Conservation (phyloP, 2,797 vertebrate genomes). For the Galaxias olidus region DNA sequence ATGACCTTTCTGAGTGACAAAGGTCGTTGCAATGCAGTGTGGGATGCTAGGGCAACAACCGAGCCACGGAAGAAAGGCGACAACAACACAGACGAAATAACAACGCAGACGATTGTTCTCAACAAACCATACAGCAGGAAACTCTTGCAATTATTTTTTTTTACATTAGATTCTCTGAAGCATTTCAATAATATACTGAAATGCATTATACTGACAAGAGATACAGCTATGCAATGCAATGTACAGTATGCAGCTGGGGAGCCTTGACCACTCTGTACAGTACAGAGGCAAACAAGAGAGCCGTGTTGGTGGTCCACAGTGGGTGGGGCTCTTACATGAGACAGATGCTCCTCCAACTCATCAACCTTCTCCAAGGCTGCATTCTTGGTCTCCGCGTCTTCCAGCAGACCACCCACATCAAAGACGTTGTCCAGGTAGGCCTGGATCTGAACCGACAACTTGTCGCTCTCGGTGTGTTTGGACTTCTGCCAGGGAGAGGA, state of each 20-base stretch:
- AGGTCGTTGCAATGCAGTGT: constrained; percentile 58
- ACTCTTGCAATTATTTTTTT: background rate
- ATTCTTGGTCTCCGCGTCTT: constrained; percentile 97
- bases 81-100: constrained; percentile 46
- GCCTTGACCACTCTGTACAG: constrained; percentile 50
- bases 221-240: background rate
- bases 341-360: constrained; percentile 95
- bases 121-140: constrained; percentile 14
- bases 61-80: constrained; percentile 16
- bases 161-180: no score
- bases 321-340: constrained; percentile 83
- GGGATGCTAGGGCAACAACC: constrained; percentile 53
- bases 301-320: constrained; percentile 56
- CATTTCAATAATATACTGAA: no score
- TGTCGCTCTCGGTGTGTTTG: constrained; percentile 96
- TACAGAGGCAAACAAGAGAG: constrained; percentile 34
- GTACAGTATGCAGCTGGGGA: constrained; percentile 52
- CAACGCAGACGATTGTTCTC: constrained; percentile 68
- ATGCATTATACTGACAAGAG: no score
- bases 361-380: constrained; percentile 98
- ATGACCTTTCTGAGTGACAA: constrained; percentile 68
- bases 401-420: constrained; percentile 93
- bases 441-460: constrained; percentile 97
- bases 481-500: constrained; percentile 79
- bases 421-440: constrained; percentile 98